Percentiles rank a stretch among this genome's conserved stretches.
Evolutionary conservation across 2,797 vertebrate species (phyloP).

Genomic region (Nannoperca obscura): DNA sequence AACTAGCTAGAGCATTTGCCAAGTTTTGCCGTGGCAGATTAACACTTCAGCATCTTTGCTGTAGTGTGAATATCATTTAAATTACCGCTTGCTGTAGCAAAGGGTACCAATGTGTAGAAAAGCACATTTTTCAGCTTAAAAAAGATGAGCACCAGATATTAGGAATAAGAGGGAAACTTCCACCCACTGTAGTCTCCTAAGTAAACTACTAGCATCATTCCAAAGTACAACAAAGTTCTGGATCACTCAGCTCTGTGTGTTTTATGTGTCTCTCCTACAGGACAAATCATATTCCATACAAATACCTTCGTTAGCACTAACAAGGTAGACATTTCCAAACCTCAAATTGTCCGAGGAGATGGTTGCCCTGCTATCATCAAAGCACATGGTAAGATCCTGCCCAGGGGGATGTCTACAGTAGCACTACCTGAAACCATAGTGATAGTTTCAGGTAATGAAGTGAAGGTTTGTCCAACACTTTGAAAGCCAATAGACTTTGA

Average conservation of each 20-base stretch:
- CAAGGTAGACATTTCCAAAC: conserved; percentile 60
- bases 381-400: conserved; percentile 68
- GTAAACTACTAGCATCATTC: neutral
- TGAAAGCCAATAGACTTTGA: neutral
- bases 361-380: conserved; percentile 53
- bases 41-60: neutral
- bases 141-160: too few relatives aligned
- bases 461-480: neutral
- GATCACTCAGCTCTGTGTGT: neutral
- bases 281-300: conserved; percentile 74
- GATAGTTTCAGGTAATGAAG: neutral
- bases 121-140: too few relatives aligned
- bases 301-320: conserved; percentile 42
- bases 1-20: neutral
- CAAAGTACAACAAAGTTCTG: neutral
- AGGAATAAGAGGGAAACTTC: too few relatives aligned
- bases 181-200: neutral
- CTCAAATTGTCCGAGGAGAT: conserved; percentile 6
- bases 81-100: neutral
- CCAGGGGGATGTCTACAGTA: neutral
- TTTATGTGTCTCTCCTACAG: conserved; percentile 57
- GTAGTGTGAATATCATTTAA: neutral
- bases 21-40: neutral
- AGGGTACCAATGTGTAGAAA: too few relatives aligned
- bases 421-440: neutral